Base-by-base conservation (phyloP, 2,797 vertebrate species). In the Scarus forsteni region DNA sequence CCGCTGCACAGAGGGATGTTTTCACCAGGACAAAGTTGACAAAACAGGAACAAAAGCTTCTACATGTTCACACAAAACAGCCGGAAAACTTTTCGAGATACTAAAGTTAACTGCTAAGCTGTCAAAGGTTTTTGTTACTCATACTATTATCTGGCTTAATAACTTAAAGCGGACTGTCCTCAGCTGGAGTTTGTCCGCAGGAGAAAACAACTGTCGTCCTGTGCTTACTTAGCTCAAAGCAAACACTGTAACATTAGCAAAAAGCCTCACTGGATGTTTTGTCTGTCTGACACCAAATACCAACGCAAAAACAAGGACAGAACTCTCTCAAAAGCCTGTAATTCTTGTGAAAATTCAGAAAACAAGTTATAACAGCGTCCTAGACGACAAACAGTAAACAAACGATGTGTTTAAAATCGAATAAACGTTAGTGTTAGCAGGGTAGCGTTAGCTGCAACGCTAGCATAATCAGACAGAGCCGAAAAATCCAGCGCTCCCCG, bases 121-220 rank as follows among this genome's bases (percentile, higher is more conserved):
- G 9, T 1, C 18, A 53, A 60, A 50, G 9, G 40, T 14, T 57
- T 49, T 49, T 15, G 40, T 16, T 34, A 8, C 3, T 2, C 27
- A 27, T 27, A 27, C 27, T 27, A 2, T 10, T 8, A 55, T 7
- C 73, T 34, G 19, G 54, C 51, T 55, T 2, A 73, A 81, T 70
- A 86, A 85, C 62, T 89, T 78, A 55, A 52, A 76, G 75, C 61
- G 66, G 68, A 77, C 63, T 70, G 73, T 77, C 74, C 58, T 45
- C 64, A 52, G 79, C 60, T 62, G 18, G 73, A 81, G 81, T 85
- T 85, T 55, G 73, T 81, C 77, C 64, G 67, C 71, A 85, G 81
- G 72, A 80, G 59, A 85, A 88, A 90, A 92, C 88, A 90, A 91
- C 89, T 38, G 70, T 42, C 66, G 83, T 88, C 81, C 86, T 86